These are phyloP conservation scores for Phalacrocorax brasilianus DNA, from an alignment of 2,113 vertebrate genomes.

Conservation along the genomic window DNA sequence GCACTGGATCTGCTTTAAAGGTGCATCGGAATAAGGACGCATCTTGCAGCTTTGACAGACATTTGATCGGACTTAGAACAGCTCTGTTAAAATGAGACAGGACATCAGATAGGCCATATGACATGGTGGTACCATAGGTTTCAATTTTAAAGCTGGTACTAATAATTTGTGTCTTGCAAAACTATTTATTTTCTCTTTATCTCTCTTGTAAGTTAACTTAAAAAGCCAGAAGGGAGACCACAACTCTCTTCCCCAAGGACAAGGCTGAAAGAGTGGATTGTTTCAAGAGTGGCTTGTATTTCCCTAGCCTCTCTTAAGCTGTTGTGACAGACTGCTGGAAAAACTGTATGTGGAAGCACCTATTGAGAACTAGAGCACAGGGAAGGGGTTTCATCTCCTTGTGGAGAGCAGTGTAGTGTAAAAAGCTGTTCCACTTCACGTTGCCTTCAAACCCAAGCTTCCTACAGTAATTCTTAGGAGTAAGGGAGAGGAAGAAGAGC, in stretches of 20 bases:
- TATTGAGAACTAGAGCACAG: not conserved
- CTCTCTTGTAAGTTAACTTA: not conserved
- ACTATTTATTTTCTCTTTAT: not conserved
- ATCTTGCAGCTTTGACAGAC: not conserved
- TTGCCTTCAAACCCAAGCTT: slow-evolving; percentile 7
- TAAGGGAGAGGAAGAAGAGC: slow-evolving; percentile 12
- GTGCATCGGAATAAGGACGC: not conserved
- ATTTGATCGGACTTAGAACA: not conserved
- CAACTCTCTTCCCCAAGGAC: not conserved
- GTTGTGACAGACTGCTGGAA: not conserved
- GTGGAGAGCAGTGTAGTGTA: not conserved
- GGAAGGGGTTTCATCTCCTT: not conserved
- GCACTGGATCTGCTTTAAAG: not conserved
- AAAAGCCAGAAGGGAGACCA: not conserved
- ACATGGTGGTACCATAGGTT: not conserved
- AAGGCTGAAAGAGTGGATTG: not conserved
- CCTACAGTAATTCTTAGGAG: not conserved
- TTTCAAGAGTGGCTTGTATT: not conserved
- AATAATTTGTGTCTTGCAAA: not conserved
- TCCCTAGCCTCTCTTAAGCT: not conserved
- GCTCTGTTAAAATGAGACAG: not conserved
- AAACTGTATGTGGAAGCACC: not conserved
- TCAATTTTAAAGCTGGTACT: not conserved
- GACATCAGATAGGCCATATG: not conserved
- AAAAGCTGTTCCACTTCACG: not conserved